These are phyloP conservation scores for Fukomys damarensis DNA, from an alignment of 2,113 vertebrate species.

Conservation along the genomic window DNA sequence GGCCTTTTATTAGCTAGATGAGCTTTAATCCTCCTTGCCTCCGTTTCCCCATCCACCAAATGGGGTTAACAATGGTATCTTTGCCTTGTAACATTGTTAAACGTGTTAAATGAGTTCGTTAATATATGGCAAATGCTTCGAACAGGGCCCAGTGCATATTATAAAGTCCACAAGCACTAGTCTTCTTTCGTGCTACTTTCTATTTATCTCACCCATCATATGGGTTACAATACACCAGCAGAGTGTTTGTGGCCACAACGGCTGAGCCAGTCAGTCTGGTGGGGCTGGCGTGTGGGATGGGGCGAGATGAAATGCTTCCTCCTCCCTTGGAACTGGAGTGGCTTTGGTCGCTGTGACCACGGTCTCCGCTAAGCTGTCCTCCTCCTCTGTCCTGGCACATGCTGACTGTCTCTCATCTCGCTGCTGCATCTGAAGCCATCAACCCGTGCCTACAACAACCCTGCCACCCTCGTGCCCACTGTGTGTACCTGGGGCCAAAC, in stretches of 20 bases:
- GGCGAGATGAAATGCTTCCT: background rate
- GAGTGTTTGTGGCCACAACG: background rate
- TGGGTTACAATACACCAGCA: background rate
- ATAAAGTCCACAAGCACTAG: background rate
- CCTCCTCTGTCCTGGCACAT: background rate
- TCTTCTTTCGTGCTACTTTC: constrained; percentile 9
- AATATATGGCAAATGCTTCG: background rate
- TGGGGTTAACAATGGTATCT: background rate
- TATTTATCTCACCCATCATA: background rate
- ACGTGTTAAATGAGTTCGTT: background rate
- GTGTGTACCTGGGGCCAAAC: constrained; percentile 91
- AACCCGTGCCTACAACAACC: constrained; percentile 90
- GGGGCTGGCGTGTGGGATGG: background rate
- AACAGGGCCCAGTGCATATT: background rate
- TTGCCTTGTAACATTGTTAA: background rate
- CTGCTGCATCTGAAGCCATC: constrained; percentile 87
- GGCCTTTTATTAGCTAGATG: background rate
- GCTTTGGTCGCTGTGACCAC: background rate
- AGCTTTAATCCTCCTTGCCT: background rate
- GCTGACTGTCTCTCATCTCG: background rate
- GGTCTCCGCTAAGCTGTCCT: background rate
- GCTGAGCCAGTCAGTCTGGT: background rate
- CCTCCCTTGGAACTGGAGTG: background rate
- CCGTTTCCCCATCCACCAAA: background rate
- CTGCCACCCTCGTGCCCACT: constrained; percentile 89